A percentile compares a stretch with the other conserved stretches of the same genome.
Conservation (phyloP, 2,888 invertebrate genomes). For the Melieria crassipennis region DNA sequence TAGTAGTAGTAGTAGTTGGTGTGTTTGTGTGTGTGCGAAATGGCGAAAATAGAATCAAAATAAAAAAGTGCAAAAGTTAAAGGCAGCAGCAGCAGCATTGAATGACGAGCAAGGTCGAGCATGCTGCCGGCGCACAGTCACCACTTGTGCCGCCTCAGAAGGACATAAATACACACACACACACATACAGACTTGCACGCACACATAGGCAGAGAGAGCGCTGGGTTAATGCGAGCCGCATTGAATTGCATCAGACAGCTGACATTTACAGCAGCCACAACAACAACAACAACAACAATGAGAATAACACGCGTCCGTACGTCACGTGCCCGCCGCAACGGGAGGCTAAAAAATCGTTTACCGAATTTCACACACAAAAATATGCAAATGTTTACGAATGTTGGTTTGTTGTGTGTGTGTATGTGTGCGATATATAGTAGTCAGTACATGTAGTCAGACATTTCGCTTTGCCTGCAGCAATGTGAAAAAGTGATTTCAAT, state of each 20-base stretch:
- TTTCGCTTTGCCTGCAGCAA: too few relatives aligned
- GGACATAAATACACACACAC: slow-evolving; percentile 6
- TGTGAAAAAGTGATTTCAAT: too few relatives aligned
- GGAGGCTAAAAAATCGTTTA: too few relatives aligned
- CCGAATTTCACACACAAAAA: too few relatives aligned
- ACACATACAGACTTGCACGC: not conserved
- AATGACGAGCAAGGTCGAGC: slow-evolving; percentile 3
- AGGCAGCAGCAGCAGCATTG: not conserved
- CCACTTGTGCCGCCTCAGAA: not conserved
- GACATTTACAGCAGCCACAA: not conserved
- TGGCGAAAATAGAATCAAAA: not conserved
- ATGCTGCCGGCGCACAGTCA: not conserved
- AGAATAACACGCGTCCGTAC: not conserved
- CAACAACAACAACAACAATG: not conserved
- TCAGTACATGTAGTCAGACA: too few relatives aligned
- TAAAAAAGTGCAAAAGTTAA: not conserved
- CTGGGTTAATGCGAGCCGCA: too few relatives aligned
- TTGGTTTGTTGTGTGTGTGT: too few relatives aligned
- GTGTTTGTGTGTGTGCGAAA: not conserved
- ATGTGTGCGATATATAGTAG: too few relatives aligned
- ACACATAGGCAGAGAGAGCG: not conserved
- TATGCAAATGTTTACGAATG: too few relatives aligned
- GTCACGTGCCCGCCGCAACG: too few relatives aligned
- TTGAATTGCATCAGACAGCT: not conserved
- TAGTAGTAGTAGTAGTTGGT: too few relatives aligned